Evolutionary conservation across 2,797 vertebrate species (phyloP).

Genomic region (Gambusia yucatana): DNA sequence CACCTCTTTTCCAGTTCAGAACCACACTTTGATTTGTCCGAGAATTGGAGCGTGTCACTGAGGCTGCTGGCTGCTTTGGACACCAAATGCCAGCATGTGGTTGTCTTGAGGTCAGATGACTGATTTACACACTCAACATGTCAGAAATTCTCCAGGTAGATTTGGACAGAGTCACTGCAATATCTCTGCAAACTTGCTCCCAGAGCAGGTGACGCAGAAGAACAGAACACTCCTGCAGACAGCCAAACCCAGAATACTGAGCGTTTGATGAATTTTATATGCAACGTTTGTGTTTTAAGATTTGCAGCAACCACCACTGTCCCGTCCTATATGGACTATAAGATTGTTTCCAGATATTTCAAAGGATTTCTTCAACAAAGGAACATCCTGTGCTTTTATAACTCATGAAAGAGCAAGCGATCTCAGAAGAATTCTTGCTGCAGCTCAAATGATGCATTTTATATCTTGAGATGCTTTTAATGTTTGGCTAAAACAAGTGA

Average conservation of each 20-base stretch:
- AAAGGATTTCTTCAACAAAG: constrained; percentile 29
- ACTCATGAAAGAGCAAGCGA: background rate
- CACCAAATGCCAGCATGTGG: background rate
- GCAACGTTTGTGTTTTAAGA: background rate
- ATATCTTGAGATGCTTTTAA: constrained; percentile 5
- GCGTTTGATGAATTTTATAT: background rate
- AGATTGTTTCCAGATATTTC: constrained; percentile 2
- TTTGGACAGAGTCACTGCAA: background rate
- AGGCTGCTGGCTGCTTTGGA: background rate
- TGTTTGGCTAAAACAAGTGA: background rate
- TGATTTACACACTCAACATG: background rate
- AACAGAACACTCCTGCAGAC: background rate
- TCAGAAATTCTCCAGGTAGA: background rate
- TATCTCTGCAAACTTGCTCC: background rate
- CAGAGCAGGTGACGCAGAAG: background rate
- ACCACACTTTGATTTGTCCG: background rate
- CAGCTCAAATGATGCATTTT: constrained; percentile 15
- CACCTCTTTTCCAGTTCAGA: background rate
- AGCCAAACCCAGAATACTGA: background rate
- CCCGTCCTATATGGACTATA: background rate
- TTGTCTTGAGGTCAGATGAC: background rate
- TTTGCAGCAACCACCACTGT: background rate
- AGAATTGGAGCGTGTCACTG: background rate
- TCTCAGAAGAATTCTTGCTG: background rate
- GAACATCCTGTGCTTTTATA: constrained; percentile 3